Evolutionary conservation across 2,113 vertebrate species (phyloP), one percentile per base, ranked within the genome.

Genomic region (Tetrax tetrax): DNA sequence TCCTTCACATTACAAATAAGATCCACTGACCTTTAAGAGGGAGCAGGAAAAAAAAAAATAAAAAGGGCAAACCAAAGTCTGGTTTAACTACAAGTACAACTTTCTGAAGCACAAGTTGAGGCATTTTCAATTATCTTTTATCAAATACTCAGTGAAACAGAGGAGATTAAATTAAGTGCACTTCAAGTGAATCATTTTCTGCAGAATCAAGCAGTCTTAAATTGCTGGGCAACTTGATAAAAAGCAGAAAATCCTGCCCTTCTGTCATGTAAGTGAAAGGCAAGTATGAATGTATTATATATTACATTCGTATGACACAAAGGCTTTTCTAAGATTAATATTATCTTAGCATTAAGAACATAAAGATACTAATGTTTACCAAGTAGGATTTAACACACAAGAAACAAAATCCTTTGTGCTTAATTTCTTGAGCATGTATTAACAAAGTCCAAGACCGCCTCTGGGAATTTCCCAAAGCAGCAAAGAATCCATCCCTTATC

Each of bases 131-230:
- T 93, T 61, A 84, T 87, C 91, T 97, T 95, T 89, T 74, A 96
- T 95, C 87, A 97, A 96, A 95, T 63, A 72, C 48, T 93, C 90
- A 89, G 47, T 47, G 91, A 96, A 97, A 94, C 41, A 91, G 64
- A 90, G 53, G 84, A 95, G 68, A 94, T 95, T 88, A 95, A 94
- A 94, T 96, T 90, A 97, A 97, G 88, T 87, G 88, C 80, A 90
- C 93, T 96, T 96, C 87, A 96, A 90, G 45, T 59, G 77, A 94
- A 82, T 74, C 14, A 78, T 86, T 90, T 97, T 90, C 83, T 83
- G 53, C n/a, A 84, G 84, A 71, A 94, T 61, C 61, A 96, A 96
- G 66, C 89, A 37, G 43, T 41, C 93, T 83, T 56, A 93, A 95
- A 95, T 64, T 86, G 63, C 79, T 95, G 38, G 0, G 43, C 43